Conservation (phyloP, 2,797 vertebrate species). For the Sebastiscus albofasciatus region DNA sequence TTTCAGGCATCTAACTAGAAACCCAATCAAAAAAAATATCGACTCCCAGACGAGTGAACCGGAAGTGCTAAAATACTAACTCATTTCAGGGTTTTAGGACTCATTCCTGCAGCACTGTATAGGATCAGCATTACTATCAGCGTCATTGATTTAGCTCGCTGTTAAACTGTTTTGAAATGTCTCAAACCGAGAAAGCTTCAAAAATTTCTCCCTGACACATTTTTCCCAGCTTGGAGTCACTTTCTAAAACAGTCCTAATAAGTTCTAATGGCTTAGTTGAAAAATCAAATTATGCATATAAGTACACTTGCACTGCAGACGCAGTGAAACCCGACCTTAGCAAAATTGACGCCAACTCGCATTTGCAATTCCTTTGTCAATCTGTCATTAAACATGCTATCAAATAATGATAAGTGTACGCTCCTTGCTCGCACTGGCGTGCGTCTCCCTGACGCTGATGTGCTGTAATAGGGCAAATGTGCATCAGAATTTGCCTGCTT, state of each 20-base stretch:
- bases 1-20: neutral
- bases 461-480: conserved; percentile 94
- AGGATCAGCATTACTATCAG: neutral
- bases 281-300: conserved; percentile 96
- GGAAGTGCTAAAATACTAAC: neutral
- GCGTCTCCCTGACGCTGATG: conserved; percentile 91
- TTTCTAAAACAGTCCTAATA: conserved; percentile 91
- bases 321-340: conserved; percentile 90
- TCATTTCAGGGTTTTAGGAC: neutral
- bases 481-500: conserved; percentile 93
- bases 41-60: neutral
- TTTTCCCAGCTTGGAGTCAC: conserved; percentile 82
- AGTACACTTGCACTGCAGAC: conserved; percentile 91
- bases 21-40: no score
- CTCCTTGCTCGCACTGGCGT: conserved; percentile 89
- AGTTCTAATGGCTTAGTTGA: conserved; percentile 90
- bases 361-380: conserved; percentile 97
- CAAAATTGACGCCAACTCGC: conserved; percentile 91
- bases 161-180: conserved; percentile 55
- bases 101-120: neutral
- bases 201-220: conserved; percentile 81
- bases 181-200: conserved; percentile 33
- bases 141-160: conserved; percentile 29
- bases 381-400: conserved; percentile 99
- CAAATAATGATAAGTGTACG: conserved; percentile 96